Conservation (phyloP, 2,797 vertebrate genomes). For the Neosilurus hyrtlii region DNA sequence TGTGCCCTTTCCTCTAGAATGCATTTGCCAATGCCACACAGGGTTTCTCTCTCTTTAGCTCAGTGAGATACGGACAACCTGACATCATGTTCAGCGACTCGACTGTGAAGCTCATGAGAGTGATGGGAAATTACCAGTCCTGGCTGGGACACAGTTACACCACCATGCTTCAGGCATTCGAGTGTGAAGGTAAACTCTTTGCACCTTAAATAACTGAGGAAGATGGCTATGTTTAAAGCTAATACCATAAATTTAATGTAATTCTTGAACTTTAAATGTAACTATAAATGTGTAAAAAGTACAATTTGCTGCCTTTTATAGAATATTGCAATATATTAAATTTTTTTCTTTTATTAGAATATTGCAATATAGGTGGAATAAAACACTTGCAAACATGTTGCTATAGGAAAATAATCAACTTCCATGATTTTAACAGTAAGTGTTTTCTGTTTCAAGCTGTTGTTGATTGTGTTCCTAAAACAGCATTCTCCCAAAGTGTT, state of each 20-base stretch:
- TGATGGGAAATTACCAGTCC: constrained; percentile 74
- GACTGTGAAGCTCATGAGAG: constrained; percentile 76
- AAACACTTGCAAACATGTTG: not conserved
- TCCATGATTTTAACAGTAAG: not conserved
- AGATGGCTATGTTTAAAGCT: constrained; percentile 16
- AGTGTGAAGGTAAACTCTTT: constrained; percentile 74
- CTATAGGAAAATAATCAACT: not conserved
- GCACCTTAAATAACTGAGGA: not conserved
- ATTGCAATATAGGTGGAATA: not conserved
- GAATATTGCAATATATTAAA: too few species aligned
- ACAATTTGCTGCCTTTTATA: not conserved
- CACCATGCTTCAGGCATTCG: constrained; percentile 75
- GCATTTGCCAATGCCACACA: constrained; percentile 70
- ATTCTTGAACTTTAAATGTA: not conserved
- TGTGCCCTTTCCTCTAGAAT: constrained; percentile 62
- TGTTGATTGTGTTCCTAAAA: not conserved
- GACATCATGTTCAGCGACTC: constrained; percentile 76
- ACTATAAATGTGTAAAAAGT: not conserved
- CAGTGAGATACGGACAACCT: constrained; percentile 68
- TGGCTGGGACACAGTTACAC: constrained; percentile 78
- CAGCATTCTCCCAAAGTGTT: not conserved
- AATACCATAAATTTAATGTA: not conserved
- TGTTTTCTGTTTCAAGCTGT: not conserved
- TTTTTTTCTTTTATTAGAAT: not conserved
- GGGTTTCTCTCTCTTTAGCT: constrained; percentile 77